Percentiles rank a stretch among this genome's conserved stretches.
Evolutionary conservation across 2,113 vertebrate species (phyloP).

Genomic region (Melanerpes aurifrons): DNA sequence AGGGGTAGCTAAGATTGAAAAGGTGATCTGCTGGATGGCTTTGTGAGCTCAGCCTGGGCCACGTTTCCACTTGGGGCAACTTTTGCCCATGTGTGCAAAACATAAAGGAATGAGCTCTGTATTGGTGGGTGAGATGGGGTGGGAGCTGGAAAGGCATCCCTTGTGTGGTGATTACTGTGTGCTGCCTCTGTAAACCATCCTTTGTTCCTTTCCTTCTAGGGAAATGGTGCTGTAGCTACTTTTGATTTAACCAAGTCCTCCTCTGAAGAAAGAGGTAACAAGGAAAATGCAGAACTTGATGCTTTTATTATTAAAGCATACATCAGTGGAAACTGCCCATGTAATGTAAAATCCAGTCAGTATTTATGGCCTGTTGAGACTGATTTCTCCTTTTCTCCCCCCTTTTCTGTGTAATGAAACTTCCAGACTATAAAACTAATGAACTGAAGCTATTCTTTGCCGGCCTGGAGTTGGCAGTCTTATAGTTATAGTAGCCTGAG

Average conservation of each 20-base stretch:
- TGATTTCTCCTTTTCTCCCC: neutral
- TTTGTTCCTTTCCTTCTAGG: conserved; percentile 47
- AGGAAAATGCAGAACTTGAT: neutral
- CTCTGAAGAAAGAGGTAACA: conserved; percentile 59
- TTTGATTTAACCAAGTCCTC: conserved; percentile 30
- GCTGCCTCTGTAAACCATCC: neutral
- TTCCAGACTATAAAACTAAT: neutral
- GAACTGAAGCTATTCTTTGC: neutral
- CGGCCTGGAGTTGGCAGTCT: neutral
- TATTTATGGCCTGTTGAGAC: neutral
- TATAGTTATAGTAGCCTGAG: accelerated
- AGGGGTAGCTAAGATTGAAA: neutral
- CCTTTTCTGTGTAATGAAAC: neutral
- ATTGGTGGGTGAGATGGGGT: neutral
- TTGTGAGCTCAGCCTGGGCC: neutral
- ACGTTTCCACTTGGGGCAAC: accelerated
- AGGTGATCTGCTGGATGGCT: neutral
- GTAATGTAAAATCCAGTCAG: neutral
- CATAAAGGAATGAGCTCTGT: neutral
- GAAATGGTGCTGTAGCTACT: neutral
- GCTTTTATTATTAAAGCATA: neutral
- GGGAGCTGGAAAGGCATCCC: neutral
- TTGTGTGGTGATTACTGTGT: neutral
- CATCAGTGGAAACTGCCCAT: neutral
- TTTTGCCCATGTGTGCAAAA: neutral